Percentiles rank a stretch among this genome's conserved stretches.
phyloP scores from a whole-genome alignment of 2,113 vertebrate species.

The Sinocyclocheilus grahami region DNA sequence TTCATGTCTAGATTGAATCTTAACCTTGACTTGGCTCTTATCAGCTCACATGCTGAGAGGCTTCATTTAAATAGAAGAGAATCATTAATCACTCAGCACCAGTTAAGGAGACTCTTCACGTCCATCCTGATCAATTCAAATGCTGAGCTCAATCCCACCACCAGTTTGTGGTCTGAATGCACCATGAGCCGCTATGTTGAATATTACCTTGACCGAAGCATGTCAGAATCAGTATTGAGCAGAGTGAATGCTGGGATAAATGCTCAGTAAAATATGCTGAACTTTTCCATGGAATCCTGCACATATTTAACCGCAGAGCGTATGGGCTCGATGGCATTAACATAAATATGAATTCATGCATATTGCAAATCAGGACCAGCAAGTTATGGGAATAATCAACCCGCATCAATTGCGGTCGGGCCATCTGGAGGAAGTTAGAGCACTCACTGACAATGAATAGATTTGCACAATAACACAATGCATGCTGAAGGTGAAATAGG shows the following conservation, averaged over 20 bases:
- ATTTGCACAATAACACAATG: slow-evolving; percentile 34
- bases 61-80: slow-evolving; percentile 10
- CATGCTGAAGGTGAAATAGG: slow-evolving; percentile 28
- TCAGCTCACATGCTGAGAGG: not conserved
- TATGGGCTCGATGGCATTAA: slow-evolving; percentile 37
- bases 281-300: slow-evolving; percentile 35
- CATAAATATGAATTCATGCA: slow-evolving; percentile 55
- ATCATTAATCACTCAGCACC: slow-evolving; percentile 14
- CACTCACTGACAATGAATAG: slow-evolving; percentile 21
- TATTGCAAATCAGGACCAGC: slow-evolving; percentile 44
- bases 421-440: slow-evolving; percentile 26
- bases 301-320: slow-evolving; percentile 19
- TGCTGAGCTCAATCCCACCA: not conserved
- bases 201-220: slow-evolving; percentile 14
- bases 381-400: slow-evolving; percentile 46
- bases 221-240: slow-evolving; percentile 35
- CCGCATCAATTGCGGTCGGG: slow-evolving; percentile 29
- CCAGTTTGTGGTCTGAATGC: slow-evolving; percentile 5
- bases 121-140: slow-evolving; percentile 5
- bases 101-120: not conserved
- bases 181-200: not conserved
- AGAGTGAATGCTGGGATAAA: slow-evolving; percentile 20
- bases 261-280: slow-evolving; percentile 46
- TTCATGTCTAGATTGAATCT: not conserved
- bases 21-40: slow-evolving; percentile 1